Percentiles rank a stretch among this genome's conserved stretches.
These are phyloP conservation scores for Melierax canorus DNA, from an alignment of 2,113 vertebrate genomes.

Conservation along the genomic window DNA sequence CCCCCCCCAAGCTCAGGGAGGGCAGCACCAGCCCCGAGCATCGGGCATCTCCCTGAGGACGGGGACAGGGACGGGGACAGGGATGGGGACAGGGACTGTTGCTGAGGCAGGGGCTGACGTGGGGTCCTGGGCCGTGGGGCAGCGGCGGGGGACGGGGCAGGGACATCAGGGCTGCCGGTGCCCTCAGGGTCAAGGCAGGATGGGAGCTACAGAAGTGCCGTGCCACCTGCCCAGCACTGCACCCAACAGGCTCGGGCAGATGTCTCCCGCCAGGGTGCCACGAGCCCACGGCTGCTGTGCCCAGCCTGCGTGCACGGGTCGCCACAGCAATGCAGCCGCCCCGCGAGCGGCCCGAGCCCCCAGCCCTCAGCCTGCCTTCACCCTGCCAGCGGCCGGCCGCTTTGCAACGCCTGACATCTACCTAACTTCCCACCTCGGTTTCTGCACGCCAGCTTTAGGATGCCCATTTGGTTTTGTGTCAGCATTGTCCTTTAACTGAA, in stretches of 20 bases:
- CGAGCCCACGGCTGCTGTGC: background rate
- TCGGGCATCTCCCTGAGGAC: background rate
- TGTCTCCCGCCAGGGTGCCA: background rate
- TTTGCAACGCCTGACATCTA: background rate
- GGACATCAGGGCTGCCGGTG: fast-evolving
- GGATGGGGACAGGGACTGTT: background rate
- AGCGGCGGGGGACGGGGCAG: background rate
- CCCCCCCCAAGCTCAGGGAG: fast-evolving
- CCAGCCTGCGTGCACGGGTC: background rate
- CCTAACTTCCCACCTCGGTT: background rate
- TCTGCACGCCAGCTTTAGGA: background rate
- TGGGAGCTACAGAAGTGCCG: background rate
- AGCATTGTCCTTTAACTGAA: conserved; percentile 60
- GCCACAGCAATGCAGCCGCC: background rate
- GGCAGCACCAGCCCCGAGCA: background rate
- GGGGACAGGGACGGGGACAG: background rate
- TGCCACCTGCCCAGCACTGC: background rate
- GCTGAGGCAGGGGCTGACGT: background rate
- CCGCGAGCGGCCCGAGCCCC: fast-evolving
- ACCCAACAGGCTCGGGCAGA: background rate
- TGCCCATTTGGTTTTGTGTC: conserved; percentile 30
- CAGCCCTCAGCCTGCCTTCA: background rate
- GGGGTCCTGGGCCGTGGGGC: fast-evolving
- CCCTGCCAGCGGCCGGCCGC: background rate
- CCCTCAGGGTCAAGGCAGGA: fast-evolving